Percentiles rank a stretch among this genome's conserved stretches.
phyloP scores from a whole-genome alignment of 2,888 invertebrate genomes.

The Phyto melanocephala region DNA sequence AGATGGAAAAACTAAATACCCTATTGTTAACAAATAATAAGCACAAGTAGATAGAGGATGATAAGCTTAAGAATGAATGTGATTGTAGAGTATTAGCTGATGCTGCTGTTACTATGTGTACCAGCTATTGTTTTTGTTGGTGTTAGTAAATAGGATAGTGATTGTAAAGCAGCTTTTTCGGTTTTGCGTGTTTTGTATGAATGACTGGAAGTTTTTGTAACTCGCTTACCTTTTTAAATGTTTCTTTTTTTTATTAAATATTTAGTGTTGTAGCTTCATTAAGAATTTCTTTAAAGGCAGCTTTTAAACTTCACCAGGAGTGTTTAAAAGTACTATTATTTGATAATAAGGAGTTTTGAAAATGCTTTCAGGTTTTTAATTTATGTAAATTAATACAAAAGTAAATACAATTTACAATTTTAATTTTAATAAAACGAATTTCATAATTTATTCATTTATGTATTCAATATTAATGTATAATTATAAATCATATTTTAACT shows the following conservation, averaged over 20 bases:
- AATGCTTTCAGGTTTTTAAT: no score
- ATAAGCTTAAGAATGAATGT: background rate
- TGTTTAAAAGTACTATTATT: background rate
- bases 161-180: background rate
- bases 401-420: no score
- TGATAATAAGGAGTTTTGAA: no score
- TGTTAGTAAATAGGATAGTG: background rate
- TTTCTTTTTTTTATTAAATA: background rate
- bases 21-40: constrained; percentile 42
- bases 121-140: background rate
- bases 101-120: constrained; percentile 5
- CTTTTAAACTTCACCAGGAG: background rate
- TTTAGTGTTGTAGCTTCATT: background rate
- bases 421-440: no score
- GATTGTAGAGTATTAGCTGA: background rate
- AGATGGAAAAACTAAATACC: constrained; percentile 3
- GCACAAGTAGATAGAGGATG: background rate
- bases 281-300: background rate
- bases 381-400: no score
- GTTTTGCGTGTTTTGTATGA: background rate
- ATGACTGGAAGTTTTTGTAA: background rate
- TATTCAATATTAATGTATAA: no score
- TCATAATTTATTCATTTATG: no score
- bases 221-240: no score
- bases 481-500: no score